Evolutionary conservation across 2,888 invertebrate genomes (phyloP), one percentile per base, ranked within the genome.

Genomic region (Tubiluchus corallicola): DNA sequence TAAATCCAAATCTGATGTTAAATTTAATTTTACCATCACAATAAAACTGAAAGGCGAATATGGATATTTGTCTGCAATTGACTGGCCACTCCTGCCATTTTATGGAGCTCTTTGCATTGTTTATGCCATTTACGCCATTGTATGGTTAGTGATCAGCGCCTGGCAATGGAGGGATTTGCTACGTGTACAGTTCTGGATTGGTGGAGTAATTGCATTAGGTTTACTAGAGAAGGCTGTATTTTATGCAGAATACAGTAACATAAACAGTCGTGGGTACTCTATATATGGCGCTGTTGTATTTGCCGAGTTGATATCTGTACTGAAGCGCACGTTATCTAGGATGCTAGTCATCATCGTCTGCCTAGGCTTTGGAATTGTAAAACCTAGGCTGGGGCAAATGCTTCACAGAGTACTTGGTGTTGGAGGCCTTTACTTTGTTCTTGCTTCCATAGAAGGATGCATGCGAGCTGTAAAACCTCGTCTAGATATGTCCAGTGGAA

Each of bases 131-230:
- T 73, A 79, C 55, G 84, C 84, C 20, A 59, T 82, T 1, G 71
- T 74, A 21, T 92, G 92, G 92, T 69, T 88, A 43, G 57, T 74
- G 1, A 75, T 85, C 41, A 82, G 83, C 44, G 82, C 79, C 54
- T 67, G 79, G 53, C 83, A 84, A 64, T 92, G 88, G 87, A 72
- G 82, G 37, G 90, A 92, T 62, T 68, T 92, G 17, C 70, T 92
- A 43, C 71, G 88, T 21, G 81, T 92, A 38, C 92, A 94, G 68
- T 90, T 87, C 67, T 92, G 90, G 88, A 87, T 94, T 58, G 88
- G 87, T 3, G 85, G 76, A 20, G 85, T 88, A 9, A 84, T 61
- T 38, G 48, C 60, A 43, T 20, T 57, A 59, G 69, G 70, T 19
- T 65, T 72, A 64, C 49, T 71, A 40, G 71, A 72, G 54, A 72